These are phyloP conservation scores for Rhabditoides inermis DNA, from an alignment of 2,888 invertebrate genomes.

Conservation along the genomic window DNA sequence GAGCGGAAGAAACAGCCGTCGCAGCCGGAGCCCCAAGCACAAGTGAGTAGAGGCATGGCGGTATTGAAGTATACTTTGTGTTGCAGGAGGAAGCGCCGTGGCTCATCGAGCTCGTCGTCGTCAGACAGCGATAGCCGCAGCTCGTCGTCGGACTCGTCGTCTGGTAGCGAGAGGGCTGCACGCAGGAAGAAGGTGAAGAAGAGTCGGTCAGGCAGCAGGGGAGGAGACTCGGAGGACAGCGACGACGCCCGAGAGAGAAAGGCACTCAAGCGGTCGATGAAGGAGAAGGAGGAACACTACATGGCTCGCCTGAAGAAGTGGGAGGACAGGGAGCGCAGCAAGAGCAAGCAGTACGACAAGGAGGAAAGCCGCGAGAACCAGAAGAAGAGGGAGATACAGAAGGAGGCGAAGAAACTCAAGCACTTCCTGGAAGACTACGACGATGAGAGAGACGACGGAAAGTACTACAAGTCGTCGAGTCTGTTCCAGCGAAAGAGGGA, in stretches of 20 bases:
- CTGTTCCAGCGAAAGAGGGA: slow-evolving; percentile 80
- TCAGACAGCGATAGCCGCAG: slow-evolving; percentile 7
- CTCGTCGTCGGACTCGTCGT: too few relatives aligned
- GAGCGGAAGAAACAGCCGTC: slow-evolving; percentile 4
- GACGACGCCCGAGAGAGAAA: slow-evolving; percentile 35
- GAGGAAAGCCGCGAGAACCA: slow-evolving; percentile 47
- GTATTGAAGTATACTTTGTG: neutral
- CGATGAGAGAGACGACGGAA: slow-evolving; percentile 90
- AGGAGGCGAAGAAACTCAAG: slow-evolving; percentile 84
- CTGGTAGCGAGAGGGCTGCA: neutral
- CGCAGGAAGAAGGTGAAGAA: neutral
- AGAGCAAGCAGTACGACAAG: slow-evolving; percentile 73
- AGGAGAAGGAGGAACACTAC: slow-evolving; percentile 41
- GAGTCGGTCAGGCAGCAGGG: too few relatives aligned
- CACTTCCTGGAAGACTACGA: slow-evolving; percentile 98
- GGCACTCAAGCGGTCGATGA: slow-evolving; percentile 19
- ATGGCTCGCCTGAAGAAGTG: slow-evolving; percentile 59
- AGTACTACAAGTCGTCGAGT: slow-evolving; percentile 75
- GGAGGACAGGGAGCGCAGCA: slow-evolving; percentile 74
- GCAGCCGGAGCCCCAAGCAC: slow-evolving; percentile 6
- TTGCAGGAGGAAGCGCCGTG: slow-evolving; percentile 13
- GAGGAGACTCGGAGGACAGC: slow-evolving; percentile 36
- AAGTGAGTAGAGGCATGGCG: slow-evolving; percentile 7
- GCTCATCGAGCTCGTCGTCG: slow-evolving; percentile 12
- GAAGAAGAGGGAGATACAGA: slow-evolving; percentile 56